Percentiles rank a stretch among this genome's conserved stretches.
phyloP scores from a whole-genome alignment of 2,113 vertebrate genomes.

The Chlorodrepanis virens region DNA sequence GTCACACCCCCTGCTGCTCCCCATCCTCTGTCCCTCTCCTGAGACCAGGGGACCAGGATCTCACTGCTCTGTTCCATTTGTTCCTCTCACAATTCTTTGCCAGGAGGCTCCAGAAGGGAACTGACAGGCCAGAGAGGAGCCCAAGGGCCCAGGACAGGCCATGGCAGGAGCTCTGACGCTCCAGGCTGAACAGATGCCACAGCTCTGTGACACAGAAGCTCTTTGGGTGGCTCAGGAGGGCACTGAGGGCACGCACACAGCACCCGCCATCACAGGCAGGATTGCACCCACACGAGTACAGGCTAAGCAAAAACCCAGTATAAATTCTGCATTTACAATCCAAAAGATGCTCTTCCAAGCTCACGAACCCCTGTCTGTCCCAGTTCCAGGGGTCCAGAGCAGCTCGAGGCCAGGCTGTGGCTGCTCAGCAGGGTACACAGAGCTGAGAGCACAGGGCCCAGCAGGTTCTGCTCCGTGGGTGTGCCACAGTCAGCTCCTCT shows the following conservation, averaged over 20 bases:
- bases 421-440: rapidly evolving
- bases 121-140: not conserved
- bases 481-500: not conserved
- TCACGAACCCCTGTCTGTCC: rapidly evolving
- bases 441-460: not conserved
- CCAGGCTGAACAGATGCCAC: rapidly evolving
- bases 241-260: rapidly evolving
- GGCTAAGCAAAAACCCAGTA: rapidly evolving
- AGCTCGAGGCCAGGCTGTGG: not conserved
- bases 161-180: not conserved
- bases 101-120: not conserved
- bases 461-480: not conserved
- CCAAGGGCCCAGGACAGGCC: rapidly evolving
- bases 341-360: not conserved
- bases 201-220: too few relatives aligned
- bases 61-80: rapidly evolving
- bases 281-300: rapidly evolving
- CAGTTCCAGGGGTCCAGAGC: rapidly evolving
- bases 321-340: rapidly evolving
- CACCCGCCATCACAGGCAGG: not conserved
- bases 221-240: not conserved
- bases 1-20: not conserved
- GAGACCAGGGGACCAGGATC: not conserved
- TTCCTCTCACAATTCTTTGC: not conserved
- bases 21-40: not conserved